A percentile compares a stretch with the other conserved stretches of the same genome.
phyloP scores from a whole-genome alignment of 2,888 invertebrate genomes.

The Amphipoea oculea region DNA sequence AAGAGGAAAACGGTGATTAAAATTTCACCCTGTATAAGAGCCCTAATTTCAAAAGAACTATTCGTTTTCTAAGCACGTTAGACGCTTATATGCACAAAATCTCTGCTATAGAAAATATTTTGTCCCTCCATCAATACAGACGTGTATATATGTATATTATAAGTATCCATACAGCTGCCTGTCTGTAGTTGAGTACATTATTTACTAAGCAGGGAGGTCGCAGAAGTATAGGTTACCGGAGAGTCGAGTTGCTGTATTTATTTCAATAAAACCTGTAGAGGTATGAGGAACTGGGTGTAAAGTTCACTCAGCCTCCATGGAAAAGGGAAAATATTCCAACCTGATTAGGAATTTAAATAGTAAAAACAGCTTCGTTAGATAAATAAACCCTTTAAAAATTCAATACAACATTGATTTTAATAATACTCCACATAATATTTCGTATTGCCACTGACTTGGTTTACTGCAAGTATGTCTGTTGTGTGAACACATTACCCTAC shows the following conservation, averaged over 20 bases:
- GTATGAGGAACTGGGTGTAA: background rate
- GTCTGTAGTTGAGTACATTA: conserved; percentile 22
- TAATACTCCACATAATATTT: too few species aligned
- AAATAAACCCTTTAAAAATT: too few species aligned
- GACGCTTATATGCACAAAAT: background rate
- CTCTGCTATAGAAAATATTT: conserved; percentile 10
- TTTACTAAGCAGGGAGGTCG: background rate
- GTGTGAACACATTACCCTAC: conserved; percentile 5
- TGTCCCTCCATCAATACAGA: conserved; percentile 8
- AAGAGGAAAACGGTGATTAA: too few species aligned
- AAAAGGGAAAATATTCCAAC: too few species aligned
- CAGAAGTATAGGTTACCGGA: conserved; percentile 2
- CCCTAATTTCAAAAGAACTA: background rate
- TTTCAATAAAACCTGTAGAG: background rate
- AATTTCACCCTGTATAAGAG: too few species aligned
- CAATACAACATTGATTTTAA: too few species aligned
- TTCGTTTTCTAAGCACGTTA: background rate
- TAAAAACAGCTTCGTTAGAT: too few species aligned
- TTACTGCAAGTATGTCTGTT: background rate
- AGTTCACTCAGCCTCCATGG: background rate
- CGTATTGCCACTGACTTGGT: too few species aligned
- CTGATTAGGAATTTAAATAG: too few species aligned
- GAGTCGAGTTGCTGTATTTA: background rate
- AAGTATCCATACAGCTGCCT: background rate
- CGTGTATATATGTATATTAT: background rate